These are phyloP conservation scores for Acanthosoma haemorrhoidale DNA, from an alignment of 2,888 invertebrate species.

Conservation along the genomic window DNA sequence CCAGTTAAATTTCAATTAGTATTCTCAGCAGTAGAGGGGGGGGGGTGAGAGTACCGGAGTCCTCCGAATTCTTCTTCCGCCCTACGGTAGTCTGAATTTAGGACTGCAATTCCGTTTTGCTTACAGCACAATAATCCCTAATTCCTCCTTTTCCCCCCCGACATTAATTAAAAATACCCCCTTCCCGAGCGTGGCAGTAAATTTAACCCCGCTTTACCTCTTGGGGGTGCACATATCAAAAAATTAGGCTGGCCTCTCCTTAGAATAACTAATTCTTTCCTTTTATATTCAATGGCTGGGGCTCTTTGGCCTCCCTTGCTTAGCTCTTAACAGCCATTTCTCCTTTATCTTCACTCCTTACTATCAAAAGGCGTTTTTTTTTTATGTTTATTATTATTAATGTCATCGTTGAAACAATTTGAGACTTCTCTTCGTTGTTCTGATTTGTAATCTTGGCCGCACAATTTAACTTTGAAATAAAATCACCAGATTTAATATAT, in stretches of 20 bases:
- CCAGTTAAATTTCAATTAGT: slow-evolving; percentile 3
- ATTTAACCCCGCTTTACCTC: neutral
- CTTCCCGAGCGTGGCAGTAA: neutral
- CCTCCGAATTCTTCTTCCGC: neutral
- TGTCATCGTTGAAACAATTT: no score
- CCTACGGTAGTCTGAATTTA: slow-evolving; percentile 5
- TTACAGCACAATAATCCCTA: slow-evolving; percentile 27
- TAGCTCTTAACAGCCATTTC: no score
- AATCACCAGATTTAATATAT: no score
- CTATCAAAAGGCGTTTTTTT: neutral
- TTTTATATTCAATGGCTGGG: no score
- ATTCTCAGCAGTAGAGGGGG: neutral
- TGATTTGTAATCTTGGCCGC: no score
- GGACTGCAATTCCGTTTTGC: slow-evolving; percentile 29
- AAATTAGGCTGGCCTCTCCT: no score
- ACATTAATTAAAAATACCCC: slow-evolving; percentile 22
- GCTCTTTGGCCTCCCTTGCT: no score
- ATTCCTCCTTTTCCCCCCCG: neutral
- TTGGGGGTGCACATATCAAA: slow-evolving; percentile 18
- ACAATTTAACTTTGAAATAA: no score
- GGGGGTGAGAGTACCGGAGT: neutral
- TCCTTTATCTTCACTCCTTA: no score
- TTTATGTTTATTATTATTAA: no score
- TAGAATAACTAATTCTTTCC: no score
- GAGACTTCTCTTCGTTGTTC: no score